phyloP scores from a whole-genome alignment of 1,140 invertebrate species.

The Macrosteles quadrilineatus region DNA sequence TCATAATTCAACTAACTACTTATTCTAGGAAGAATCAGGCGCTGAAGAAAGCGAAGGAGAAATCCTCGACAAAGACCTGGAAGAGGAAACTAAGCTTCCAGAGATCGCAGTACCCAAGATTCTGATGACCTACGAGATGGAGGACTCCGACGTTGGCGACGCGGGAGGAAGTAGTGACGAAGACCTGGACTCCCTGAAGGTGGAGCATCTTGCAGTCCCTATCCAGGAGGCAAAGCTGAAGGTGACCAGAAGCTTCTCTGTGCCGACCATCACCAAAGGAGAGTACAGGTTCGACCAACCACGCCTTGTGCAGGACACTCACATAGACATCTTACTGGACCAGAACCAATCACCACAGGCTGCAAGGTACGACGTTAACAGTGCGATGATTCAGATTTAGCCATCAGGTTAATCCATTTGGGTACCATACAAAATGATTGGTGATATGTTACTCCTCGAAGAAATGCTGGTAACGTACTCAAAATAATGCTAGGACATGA shows the following conservation, averaged over 20 bases:
- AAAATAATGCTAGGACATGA: too few relatives aligned
- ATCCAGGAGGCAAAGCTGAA: slow-evolving; percentile 14
- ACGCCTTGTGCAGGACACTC: background rate
- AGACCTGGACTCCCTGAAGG: slow-evolving; percentile 16
- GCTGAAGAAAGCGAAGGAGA: slow-evolving; percentile 30
- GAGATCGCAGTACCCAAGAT: background rate
- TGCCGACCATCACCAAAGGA: slow-evolving; percentile 18
- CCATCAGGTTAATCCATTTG: too few relatives aligned
- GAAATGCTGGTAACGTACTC: too few relatives aligned
- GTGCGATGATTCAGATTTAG: too few relatives aligned
- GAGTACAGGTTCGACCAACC: slow-evolving; percentile 23
- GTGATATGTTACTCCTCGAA: too few relatives aligned
- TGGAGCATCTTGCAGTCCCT: slow-evolving; percentile 6
- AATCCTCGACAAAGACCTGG: background rate
- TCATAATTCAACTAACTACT: too few relatives aligned
- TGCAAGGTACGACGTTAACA: background rate
- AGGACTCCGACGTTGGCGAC: background rate
- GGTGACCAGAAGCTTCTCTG: slow-evolving; percentile 14
- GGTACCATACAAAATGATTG: too few relatives aligned
- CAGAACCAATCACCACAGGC: background rate
- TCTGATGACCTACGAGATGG: slow-evolving; percentile 11
- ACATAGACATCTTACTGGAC: slow-evolving; percentile 16
- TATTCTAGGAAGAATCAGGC: slow-evolving; percentile 24
- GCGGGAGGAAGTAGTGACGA: background rate
- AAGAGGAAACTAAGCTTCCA: background rate